A percentile compares a stretch with the other conserved stretches of the same genome.
Conservation (phyloP, 2,888 invertebrate genomes). For the Acleris emargana region DNA sequence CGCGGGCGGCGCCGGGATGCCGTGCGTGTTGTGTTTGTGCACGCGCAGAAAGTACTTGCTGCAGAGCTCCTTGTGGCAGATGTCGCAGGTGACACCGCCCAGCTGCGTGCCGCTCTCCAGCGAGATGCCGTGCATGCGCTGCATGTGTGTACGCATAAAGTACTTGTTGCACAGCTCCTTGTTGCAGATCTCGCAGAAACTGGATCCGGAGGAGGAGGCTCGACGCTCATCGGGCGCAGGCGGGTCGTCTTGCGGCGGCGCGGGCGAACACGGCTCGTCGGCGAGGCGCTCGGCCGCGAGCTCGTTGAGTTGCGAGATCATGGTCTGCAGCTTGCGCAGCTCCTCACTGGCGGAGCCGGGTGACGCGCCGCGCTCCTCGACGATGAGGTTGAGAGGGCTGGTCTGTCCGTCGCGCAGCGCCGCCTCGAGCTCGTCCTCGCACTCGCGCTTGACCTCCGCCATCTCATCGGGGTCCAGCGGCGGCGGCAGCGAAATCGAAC, state of each 20-base stretch:
- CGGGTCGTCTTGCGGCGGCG: slow-evolving; percentile 64
- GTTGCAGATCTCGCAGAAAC: slow-evolving; percentile 98
- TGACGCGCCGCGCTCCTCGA: slow-evolving; percentile 85
- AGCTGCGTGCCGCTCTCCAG: slow-evolving; percentile 96
- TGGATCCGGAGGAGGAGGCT: slow-evolving; percentile 86
- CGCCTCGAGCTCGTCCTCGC: slow-evolving; percentile 71
- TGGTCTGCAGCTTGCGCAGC: slow-evolving; percentile 93
- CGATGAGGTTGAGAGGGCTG: slow-evolving; percentile 91
- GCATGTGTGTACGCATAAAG: slow-evolving; percentile 99
- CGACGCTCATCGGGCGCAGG: slow-evolving; percentile 78
- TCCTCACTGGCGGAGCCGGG: slow-evolving; percentile 91
- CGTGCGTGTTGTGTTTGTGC: slow-evolving; percentile 99
- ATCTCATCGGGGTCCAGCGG: slow-evolving; percentile 64
- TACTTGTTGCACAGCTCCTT: slow-evolving; percentile 99
- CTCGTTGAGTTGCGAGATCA: slow-evolving; percentile 94
- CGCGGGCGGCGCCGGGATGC: slow-evolving; percentile 93
- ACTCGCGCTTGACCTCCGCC: slow-evolving; percentile 81
- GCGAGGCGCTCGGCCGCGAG: slow-evolving; percentile 84
- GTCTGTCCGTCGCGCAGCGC: slow-evolving; percentile 86
- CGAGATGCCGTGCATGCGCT: slow-evolving; percentile 98
- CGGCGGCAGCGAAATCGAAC: slow-evolving; percentile 64
- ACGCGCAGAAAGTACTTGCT: slow-evolving; percentile 98
- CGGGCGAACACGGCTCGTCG: slow-evolving; percentile 63
- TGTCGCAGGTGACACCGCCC: slow-evolving; percentile 97
- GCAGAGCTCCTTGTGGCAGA: slow-evolving; percentile 99